These are phyloP conservation scores for Poeciliopsis occidentalis DNA, from an alignment of 2,113 vertebrate species.

Conservation along the genomic window DNA sequence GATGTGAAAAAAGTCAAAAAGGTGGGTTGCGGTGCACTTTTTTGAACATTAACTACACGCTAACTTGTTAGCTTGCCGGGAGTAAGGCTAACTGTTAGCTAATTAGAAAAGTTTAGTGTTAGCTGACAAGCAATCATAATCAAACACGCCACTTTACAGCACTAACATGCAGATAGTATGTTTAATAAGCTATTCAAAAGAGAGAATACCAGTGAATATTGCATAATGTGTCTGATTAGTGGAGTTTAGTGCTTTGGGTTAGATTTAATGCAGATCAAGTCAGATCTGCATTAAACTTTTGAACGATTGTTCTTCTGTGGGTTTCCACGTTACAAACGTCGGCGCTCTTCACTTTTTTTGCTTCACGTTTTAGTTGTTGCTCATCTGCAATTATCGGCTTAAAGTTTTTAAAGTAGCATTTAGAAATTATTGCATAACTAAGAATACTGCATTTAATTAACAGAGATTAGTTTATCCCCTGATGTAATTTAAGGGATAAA, in stretches of 20 bases:
- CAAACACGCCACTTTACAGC: not conserved
- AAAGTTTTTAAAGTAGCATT: not conserved
- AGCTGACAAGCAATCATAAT: not conserved
- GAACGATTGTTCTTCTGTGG: not conserved
- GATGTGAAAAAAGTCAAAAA: slow-evolving; percentile 93
- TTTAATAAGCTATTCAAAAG: not conserved
- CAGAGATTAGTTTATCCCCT: no score
- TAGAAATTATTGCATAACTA: not conserved
- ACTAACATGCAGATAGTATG: not conserved
- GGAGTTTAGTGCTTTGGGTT: not conserved
- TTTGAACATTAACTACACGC: slow-evolving; percentile 17
- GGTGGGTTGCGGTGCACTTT: slow-evolving; percentile 74
- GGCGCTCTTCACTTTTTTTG: not conserved
- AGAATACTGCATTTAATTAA: not conserved
- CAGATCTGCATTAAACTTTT: not conserved
- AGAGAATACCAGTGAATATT: not conserved
- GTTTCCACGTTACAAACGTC: not conserved
- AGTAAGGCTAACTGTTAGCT: slow-evolving; percentile 13
- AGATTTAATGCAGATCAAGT: not conserved
- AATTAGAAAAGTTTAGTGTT: slow-evolving; percentile 8
- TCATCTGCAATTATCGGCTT: not conserved
- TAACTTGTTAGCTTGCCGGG: slow-evolving; percentile 13
- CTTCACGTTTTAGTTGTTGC: not conserved
- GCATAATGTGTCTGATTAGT: not conserved
- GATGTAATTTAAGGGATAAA: no score